These are phyloP conservation scores for Rhinopithecus roxellana DNA, from an alignment of 2,113 vertebrate species.

Conservation along the genomic window DNA sequence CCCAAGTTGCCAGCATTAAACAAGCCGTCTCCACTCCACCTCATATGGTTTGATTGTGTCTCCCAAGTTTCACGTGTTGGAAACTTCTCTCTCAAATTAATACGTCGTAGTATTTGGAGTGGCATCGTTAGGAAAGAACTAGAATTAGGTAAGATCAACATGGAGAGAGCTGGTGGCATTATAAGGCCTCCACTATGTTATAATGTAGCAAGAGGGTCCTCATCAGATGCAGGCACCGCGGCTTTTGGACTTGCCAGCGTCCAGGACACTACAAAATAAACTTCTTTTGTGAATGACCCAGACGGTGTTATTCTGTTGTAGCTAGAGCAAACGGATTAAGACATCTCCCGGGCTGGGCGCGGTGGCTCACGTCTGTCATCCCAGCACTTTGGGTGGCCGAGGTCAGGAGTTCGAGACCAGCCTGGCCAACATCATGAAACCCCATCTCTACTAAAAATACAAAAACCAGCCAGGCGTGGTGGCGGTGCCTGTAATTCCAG, in stretches of 20 bases:
- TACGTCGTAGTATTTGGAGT: neutral
- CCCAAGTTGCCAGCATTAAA: neutral
- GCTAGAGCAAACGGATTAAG: neutral
- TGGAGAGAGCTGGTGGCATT: neutral
- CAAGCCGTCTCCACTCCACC: neutral
- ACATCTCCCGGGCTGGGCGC: accelerated
- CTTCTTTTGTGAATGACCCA: neutral
- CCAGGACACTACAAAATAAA: neutral
- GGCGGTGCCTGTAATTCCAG: too few relatives aligned
- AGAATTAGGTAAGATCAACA: neutral
- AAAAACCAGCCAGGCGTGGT: too few relatives aligned
- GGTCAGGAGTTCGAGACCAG: too few relatives aligned
- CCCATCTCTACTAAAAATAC: too few relatives aligned
- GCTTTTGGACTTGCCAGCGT: neutral
- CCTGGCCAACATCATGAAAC: too few relatives aligned
- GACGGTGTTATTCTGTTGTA: neutral
- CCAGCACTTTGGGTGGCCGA: too few relatives aligned
- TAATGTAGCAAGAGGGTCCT: neutral
- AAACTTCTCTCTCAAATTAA: neutral
- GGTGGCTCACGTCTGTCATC: too few relatives aligned
- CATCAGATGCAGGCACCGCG: neutral
- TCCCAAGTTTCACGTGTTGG: neutral
- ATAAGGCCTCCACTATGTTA: neutral
- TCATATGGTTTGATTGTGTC: neutral
- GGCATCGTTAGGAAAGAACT: neutral